Evolutionary conservation across 2,888 invertebrate species (phyloP).

Genomic region (Isoperla grammatica): DNA sequence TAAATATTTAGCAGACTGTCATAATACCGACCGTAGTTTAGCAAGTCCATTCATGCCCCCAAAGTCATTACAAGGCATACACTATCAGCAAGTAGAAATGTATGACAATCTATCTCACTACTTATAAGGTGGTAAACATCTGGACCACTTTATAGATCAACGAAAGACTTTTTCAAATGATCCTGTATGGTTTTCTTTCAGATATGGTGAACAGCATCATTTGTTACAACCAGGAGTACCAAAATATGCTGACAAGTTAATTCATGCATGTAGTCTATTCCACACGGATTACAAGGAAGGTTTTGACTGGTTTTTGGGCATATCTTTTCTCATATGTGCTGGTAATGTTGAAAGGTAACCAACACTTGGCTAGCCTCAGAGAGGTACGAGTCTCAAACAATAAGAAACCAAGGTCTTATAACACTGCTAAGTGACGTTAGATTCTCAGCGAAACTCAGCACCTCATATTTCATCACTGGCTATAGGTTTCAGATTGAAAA

Average conservation of each 20-base stretch:
- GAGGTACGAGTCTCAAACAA: not conserved
- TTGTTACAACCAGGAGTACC: not conserved
- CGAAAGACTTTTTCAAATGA: too few relatives aligned
- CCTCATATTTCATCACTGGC: slow-evolving; percentile 9
- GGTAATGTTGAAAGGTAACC: slow-evolving; percentile 26
- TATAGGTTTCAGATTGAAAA: slow-evolving; percentile 25
- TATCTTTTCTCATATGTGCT: slow-evolving; percentile 26
- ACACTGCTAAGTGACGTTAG: not conserved
- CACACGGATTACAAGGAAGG: not conserved
- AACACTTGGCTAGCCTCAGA: not conserved
- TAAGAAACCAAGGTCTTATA: not conserved
- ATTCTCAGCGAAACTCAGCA: slow-evolving; percentile 3
- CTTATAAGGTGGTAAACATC: too few relatives aligned
- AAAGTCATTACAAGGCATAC: too few relatives aligned
- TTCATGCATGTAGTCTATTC: not conserved
- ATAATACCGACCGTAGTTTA: too few relatives aligned
- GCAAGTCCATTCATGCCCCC: too few relatives aligned
- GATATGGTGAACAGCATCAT: slow-evolving; percentile 3
- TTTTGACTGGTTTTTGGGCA: slow-evolving; percentile 27
- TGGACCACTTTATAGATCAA: too few relatives aligned
- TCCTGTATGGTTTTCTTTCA: not conserved
- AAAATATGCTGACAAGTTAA: not conserved
- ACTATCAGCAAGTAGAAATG: too few relatives aligned
- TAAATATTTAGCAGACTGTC: too few relatives aligned
- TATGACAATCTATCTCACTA: too few relatives aligned